These are phyloP conservation scores for Nesoenas mayeri DNA, from an alignment of 2,113 vertebrate species.

Conservation along the genomic window DNA sequence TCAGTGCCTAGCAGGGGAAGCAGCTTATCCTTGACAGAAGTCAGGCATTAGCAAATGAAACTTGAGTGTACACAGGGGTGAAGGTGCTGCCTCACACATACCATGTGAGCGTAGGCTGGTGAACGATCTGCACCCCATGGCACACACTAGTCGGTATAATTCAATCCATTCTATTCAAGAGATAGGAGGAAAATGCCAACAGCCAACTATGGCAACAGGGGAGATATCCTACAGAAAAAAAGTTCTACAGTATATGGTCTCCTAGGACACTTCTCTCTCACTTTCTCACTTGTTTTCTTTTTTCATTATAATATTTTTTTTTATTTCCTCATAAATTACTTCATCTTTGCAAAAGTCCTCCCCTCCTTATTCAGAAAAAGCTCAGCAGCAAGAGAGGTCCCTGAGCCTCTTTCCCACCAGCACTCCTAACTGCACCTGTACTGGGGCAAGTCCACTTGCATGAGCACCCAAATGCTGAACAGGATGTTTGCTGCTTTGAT, in stretches of 20 bases:
- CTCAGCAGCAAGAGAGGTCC: background rate
- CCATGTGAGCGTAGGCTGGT: background rate
- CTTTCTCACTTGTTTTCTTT: background rate
- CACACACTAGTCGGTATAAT: background rate
- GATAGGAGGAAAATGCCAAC: background rate
- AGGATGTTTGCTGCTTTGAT: slow-evolving; percentile 12
- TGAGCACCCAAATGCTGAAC: background rate
- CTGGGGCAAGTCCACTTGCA: background rate
- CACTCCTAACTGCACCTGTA: background rate
- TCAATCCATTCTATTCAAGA: background rate
- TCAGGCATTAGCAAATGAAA: background rate
- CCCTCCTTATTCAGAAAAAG: background rate
- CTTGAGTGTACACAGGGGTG: accelerated
- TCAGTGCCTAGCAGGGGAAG: background rate
- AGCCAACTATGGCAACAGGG: accelerated
- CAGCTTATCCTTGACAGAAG: background rate
- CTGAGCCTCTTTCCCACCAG: background rate
- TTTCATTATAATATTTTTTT: background rate
- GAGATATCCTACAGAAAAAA: background rate
- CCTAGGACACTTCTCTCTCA: background rate
- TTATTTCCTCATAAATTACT: background rate
- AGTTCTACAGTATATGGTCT: background rate
- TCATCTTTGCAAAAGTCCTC: background rate
- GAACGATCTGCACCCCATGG: background rate
- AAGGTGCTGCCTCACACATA: background rate